Evolutionary conservation across 1,140 invertebrate genomes (phyloP).

Genomic region (Eumeta japonica): DNA sequence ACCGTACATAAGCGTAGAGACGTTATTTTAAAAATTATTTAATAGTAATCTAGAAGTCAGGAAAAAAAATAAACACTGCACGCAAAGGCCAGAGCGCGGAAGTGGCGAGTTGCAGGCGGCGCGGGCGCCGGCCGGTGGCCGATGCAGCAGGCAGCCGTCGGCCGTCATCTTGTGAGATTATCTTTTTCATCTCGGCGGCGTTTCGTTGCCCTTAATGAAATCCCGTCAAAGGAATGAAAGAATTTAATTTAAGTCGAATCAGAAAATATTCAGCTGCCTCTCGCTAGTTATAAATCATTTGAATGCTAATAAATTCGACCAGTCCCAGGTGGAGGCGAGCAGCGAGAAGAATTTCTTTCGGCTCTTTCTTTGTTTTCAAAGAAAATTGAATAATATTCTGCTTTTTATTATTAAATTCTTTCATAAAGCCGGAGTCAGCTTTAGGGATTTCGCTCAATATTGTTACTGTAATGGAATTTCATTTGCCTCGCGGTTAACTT

Average conservation of each 20-base stretch:
- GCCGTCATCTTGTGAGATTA: constrained; percentile 26
- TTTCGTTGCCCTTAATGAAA: constrained; percentile 53
- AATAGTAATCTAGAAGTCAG: too few relatives aligned
- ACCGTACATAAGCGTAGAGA: too few relatives aligned
- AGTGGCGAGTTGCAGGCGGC: too few relatives aligned
- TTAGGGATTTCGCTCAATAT: constrained; percentile 40
- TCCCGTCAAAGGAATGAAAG: constrained; percentile 53
- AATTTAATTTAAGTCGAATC: constrained; percentile 57
- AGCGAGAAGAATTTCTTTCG: constrained; percentile 41
- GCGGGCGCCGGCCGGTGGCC: not conserved
- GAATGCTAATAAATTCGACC: constrained; percentile 57
- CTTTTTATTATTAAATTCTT: constrained; percentile 48
- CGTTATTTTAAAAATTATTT: too few relatives aligned
- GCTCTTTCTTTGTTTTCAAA: constrained; percentile 41
- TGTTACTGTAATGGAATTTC: constrained; percentile 41
- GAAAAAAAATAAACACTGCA: too few relatives aligned
- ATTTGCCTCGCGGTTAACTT: constrained; percentile 28
- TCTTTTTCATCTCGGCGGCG: constrained; percentile 42
- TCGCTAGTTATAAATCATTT: constrained; percentile 57
- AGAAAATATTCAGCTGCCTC: constrained; percentile 56
- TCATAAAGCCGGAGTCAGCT: constrained; percentile 33
- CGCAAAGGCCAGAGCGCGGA: too few relatives aligned
- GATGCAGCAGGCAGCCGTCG: too few relatives aligned
- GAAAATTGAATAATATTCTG: constrained; percentile 45
- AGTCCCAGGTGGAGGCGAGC: constrained; percentile 32